These are phyloP conservation scores for Astyanax mexicanus DNA, from an alignment of 2,797 vertebrate genomes.

Conservation along the genomic window DNA sequence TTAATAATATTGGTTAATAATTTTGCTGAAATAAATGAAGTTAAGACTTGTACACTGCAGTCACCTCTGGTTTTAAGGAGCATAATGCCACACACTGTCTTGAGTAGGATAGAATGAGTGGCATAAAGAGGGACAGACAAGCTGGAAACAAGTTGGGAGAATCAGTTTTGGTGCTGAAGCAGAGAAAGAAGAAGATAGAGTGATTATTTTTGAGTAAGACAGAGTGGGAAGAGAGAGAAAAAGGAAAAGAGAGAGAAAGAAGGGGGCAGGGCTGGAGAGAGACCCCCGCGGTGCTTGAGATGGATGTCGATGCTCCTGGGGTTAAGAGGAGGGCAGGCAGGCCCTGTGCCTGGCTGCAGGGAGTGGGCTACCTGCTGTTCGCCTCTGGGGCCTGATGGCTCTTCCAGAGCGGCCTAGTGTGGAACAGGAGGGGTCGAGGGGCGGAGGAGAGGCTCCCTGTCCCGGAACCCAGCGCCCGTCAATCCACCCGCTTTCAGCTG, in stretches of 20 bases:
- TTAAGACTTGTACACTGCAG: conserved; percentile 27
- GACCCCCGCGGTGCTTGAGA: conserved; percentile 73
- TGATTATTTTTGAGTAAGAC: conserved; percentile 36
- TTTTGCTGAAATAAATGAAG: conserved; percentile 12
- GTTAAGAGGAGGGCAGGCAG: conserved; percentile 78
- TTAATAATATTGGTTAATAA: neutral
- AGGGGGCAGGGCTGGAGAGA: conserved; percentile 58
- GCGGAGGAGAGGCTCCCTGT: conserved; percentile 49
- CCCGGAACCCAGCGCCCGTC: conserved; percentile 27
- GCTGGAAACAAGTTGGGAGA: conserved; percentile 14
- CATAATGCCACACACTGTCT: neutral
- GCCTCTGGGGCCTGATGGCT: conserved; percentile 60
- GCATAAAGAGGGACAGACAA: neutral
- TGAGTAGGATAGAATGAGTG: neutral
- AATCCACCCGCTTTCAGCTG: conserved; percentile 43
- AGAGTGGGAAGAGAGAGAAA: conserved; percentile 42
- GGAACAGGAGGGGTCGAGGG: conserved; percentile 54
- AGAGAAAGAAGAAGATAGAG: conserved; percentile 38
- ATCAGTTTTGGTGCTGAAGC: conserved; percentile 17
- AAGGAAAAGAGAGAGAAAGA: conserved; percentile 43
- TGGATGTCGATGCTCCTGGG: conserved; percentile 78
- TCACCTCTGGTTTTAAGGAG: neutral
- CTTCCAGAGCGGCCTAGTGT: conserved; percentile 63
- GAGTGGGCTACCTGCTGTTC: conserved; percentile 58
- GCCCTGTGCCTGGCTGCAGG: conserved; percentile 67